phyloP scores from a whole-genome alignment of 2,113 vertebrate species.

The Argyrosomus japonicus region DNA sequence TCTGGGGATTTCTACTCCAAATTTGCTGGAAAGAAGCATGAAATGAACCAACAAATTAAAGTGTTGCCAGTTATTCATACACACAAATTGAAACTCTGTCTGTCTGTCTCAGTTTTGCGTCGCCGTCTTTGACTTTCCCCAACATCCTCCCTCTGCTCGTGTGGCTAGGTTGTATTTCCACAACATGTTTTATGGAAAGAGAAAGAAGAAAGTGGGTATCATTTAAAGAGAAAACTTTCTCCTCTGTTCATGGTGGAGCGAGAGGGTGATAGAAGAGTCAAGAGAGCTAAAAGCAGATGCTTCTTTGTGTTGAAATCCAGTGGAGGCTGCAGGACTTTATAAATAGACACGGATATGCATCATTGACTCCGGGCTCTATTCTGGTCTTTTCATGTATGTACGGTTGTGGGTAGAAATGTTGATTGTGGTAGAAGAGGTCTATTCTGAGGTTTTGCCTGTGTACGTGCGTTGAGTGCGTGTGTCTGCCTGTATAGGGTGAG shows the following conservation, averaged over 20 bases:
- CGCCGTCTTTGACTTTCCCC: neutral
- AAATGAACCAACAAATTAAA: conserved; percentile 48
- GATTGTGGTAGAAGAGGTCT: conserved; percentile 53
- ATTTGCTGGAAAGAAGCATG: conserved; percentile 38
- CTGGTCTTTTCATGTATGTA: conserved; percentile 57
- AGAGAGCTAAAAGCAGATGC: conserved; percentile 47
- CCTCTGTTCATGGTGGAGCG: conserved; percentile 23
- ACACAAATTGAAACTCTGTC: conserved; percentile 5
- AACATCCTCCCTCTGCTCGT: neutral
- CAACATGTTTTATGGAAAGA: conserved; percentile 24
- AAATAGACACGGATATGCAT: conserved; percentile 73
- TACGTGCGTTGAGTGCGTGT: conserved; percentile 8
- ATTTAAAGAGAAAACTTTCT: conserved; percentile 31
- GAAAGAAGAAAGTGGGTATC: neutral
- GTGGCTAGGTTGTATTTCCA: conserved; percentile 11
- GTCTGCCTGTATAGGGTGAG: conserved; percentile 19
- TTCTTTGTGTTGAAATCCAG: conserved; percentile 58
- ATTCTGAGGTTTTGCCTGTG: conserved; percentile 46
- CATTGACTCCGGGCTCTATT: conserved; percentile 60
- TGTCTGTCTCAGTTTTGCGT: neutral
- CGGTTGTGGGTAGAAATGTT: conserved; percentile 47
- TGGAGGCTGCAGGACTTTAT: conserved; percentile 65
- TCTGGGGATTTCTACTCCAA: conserved; percentile 29
- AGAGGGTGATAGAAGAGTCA: conserved; percentile 36
- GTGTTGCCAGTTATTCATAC: conserved; percentile 25